Conservation (phyloP, 2,797 vertebrate species). For the Pseudocheirus occidentalis region DNA sequence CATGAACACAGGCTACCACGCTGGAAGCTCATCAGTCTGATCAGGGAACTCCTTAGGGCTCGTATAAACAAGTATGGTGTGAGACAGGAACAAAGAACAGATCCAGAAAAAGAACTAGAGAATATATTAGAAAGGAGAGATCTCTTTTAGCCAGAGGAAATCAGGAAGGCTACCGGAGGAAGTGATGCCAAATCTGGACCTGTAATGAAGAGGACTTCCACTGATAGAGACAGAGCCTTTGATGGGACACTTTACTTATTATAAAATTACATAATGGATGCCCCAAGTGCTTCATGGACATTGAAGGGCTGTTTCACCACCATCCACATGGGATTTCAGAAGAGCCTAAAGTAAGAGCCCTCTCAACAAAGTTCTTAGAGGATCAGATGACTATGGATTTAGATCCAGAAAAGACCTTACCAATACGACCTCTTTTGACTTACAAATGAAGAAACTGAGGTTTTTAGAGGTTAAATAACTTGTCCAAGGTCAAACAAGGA, state of each 20-base stretch:
- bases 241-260: background rate
- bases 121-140: background rate
- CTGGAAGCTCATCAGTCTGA: background rate
- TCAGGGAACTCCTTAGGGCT: background rate
- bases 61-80: background rate
- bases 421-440: background rate
- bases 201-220: background rate
- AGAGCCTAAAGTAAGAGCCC: background rate
- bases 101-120: background rate
- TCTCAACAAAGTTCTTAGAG: background rate
- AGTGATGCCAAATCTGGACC: background rate
- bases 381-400: background rate
- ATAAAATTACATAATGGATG: background rate
- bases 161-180: background rate
- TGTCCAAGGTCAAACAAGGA: background rate
- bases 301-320: background rate
- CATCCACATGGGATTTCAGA: background rate
- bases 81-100: background rate
- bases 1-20: background rate
- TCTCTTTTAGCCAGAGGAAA: background rate
- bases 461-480: background rate
- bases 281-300: background rate
- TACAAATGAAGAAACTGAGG: background rate
- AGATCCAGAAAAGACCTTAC: background rate
- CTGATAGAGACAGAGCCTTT: background rate